Conservation (phyloP, 2,888 invertebrate genomes). For the Icerya purchasi region DNA sequence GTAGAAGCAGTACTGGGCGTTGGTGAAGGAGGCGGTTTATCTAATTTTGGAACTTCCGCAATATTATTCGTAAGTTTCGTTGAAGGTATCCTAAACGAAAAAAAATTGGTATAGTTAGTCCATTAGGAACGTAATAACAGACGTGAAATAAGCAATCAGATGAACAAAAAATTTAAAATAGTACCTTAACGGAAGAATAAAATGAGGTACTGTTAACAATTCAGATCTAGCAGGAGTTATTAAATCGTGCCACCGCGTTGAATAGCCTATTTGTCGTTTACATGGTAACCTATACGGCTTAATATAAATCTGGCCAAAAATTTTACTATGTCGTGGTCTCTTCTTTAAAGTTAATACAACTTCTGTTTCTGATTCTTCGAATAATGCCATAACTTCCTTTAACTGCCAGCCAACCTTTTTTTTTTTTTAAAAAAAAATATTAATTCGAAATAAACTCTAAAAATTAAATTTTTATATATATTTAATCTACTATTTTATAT, state of each 20-base stretch:
- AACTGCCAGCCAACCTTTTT: constrained; percentile 57
- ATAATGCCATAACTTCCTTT: constrained; percentile 47
- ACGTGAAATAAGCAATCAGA: too few species aligned
- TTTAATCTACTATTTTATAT: background rate
- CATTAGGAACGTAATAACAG: too few species aligned
- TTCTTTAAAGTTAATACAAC: constrained; percentile 62
- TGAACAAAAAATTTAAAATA: too few species aligned
- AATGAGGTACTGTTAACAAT: constrained; percentile 34
- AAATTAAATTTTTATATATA: background rate
- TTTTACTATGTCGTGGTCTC: constrained; percentile 56
- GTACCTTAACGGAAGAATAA: background rate
- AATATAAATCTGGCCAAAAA: constrained; percentile 50
- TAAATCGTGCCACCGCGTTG: constrained; percentile 41
- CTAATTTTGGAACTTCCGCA: background rate
- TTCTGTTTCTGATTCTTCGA: constrained; percentile 58
- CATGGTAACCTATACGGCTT: constrained; percentile 50
- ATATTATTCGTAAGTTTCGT: background rate
- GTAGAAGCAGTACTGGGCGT: constrained; percentile 10
- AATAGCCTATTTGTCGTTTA: constrained; percentile 36
- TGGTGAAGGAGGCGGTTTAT: constrained; percentile 8
- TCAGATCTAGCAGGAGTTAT: constrained; percentile 42
- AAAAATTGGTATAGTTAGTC: too few species aligned
- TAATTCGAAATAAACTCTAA: background rate
- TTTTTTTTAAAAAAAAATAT: constrained; percentile 9
- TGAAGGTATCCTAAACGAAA: background rate